A percentile compares a stretch with the other conserved stretches of the same genome.
Evolutionary conservation across 1,140 invertebrate species (phyloP).

Genomic region (Scaptomyza hsui): DNA sequence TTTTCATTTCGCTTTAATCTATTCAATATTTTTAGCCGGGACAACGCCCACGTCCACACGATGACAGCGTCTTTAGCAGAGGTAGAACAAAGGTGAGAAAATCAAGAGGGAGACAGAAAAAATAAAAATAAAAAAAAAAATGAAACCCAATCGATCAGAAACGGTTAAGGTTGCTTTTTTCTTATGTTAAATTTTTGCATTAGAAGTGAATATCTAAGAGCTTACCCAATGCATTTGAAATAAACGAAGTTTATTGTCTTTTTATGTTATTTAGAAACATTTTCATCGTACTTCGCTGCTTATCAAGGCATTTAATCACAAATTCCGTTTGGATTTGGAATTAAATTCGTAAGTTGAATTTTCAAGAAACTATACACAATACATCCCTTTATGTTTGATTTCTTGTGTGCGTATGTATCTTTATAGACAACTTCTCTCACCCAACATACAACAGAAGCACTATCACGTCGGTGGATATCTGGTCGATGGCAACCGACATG

Average conservation of each 20-base stretch:
- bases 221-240: too few relatives aligned
- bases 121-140: not conserved
- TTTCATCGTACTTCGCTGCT: slow-evolving; percentile 96
- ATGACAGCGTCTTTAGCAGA: slow-evolving; percentile 78
- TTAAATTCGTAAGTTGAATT: slow-evolving; percentile 94
- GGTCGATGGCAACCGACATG: slow-evolving; percentile 82
- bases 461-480: slow-evolving; percentile 87
- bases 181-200: too few relatives aligned
- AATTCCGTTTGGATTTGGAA: slow-evolving; percentile 97
- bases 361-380: not conserved
- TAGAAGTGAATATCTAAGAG: too few relatives aligned
- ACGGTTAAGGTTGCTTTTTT: too few relatives aligned
- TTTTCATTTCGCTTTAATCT: slow-evolving; percentile 2
- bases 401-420: not conserved
- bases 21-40: slow-evolving; percentile 68
- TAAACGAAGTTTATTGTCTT: slow-evolving; percentile 8
- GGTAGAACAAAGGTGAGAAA: slow-evolving; percentile 77
- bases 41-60: slow-evolving; percentile 78
- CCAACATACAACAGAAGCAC: slow-evolving; percentile 92
- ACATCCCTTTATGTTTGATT: not conserved
- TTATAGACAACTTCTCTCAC: slow-evolving; percentile 91
- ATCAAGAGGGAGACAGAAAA: too few relatives aligned
- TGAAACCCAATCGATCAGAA: not conserved
- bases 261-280: slow-evolving; percentile 93
- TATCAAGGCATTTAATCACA: slow-evolving; percentile 98